These are phyloP conservation scores for Drosophila melanica DNA, from an alignment of 1,140 invertebrate species.

Conservation along the genomic window DNA sequence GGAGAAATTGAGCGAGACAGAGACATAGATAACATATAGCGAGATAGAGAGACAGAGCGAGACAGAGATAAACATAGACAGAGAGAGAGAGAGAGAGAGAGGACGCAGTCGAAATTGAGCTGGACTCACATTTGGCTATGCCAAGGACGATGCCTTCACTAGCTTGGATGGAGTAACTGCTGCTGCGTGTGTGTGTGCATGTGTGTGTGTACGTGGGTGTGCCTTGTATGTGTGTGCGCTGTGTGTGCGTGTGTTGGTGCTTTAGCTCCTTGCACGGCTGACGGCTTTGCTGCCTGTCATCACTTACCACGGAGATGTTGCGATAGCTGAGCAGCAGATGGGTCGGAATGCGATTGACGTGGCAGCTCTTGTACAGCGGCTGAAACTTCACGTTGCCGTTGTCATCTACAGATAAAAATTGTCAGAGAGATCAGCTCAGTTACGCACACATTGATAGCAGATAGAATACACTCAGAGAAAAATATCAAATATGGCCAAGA, in stretches of 20 bases:
- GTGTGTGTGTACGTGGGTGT: slow-evolving; percentile 37
- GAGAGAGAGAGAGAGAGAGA: slow-evolving; percentile 40
- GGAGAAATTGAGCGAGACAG: slow-evolving; percentile 40
- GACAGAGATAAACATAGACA: slow-evolving; percentile 23
- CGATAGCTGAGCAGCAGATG: slow-evolving; percentile 86
- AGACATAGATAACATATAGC: slow-evolving; percentile 17
- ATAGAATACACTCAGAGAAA: slow-evolving; percentile 29
- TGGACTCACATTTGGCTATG: slow-evolving; percentile 32
- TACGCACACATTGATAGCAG: neutral
- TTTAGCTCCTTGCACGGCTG: slow-evolving; percentile 57
- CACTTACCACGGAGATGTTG: slow-evolving; percentile 85
- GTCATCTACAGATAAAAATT: slow-evolving; percentile 71
- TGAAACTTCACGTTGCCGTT: slow-evolving; percentile 85
- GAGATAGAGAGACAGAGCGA: slow-evolving; percentile 38
- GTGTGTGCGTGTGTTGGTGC: slow-evolving; percentile 36
- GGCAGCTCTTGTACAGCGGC: slow-evolving; percentile 86
- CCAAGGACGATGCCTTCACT: slow-evolving; percentile 30
- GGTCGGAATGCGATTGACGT: slow-evolving; percentile 85
- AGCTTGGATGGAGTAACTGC: slow-evolving; percentile 22
- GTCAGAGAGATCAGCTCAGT: slow-evolving; percentile 32
- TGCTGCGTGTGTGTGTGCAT: slow-evolving; percentile 23
- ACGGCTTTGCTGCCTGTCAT: slow-evolving; percentile 42
- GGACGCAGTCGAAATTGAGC: slow-evolving; percentile 38
- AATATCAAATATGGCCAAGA: too few species aligned
- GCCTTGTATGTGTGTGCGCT: slow-evolving; percentile 19